Conservation (phyloP, 1,140 invertebrate species). For the Drosophila nebulosa region DNA sequence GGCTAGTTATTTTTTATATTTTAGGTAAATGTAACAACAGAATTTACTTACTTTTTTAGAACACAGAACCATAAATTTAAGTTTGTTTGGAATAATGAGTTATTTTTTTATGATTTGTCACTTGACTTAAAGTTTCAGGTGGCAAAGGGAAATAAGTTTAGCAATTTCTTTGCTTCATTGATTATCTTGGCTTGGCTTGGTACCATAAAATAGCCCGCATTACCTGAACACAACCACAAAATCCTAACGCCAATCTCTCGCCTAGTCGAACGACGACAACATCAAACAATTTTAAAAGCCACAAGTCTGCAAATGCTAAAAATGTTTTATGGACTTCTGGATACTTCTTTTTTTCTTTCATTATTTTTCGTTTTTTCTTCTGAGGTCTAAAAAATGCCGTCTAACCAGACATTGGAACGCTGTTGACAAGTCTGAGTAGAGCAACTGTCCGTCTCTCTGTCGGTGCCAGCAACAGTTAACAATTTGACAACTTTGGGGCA, state of each 20-base stretch:
- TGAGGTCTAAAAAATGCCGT: conserved; percentile 33
- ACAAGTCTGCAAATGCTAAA: conserved; percentile 54
- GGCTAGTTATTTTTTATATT: too few species aligned
- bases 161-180: neutral
- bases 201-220: conserved; percentile 1
- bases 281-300: conserved; percentile 56
- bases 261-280: neutral
- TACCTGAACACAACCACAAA: conserved; percentile 8
- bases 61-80: too few species aligned
- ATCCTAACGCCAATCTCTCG: conserved; percentile 39
- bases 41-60: too few species aligned
- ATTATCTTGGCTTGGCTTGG: neutral
- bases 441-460: neutral
- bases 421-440: conserved; percentile 18
- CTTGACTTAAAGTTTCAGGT: too few species aligned
- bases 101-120: too few species aligned
- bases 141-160: neutral
- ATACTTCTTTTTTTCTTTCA: conserved; percentile 6
- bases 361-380: neutral
- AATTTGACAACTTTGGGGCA: conserved; percentile 39
- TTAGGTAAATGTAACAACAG: too few species aligned
- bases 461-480: conserved; percentile 38
- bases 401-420: conserved; percentile 43
- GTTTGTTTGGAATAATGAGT: too few species aligned
- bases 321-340: conserved; percentile 58